Evolutionary conservation across 2,113 vertebrate species (phyloP).

Genomic region (Cyprinodon variegatus): DNA sequence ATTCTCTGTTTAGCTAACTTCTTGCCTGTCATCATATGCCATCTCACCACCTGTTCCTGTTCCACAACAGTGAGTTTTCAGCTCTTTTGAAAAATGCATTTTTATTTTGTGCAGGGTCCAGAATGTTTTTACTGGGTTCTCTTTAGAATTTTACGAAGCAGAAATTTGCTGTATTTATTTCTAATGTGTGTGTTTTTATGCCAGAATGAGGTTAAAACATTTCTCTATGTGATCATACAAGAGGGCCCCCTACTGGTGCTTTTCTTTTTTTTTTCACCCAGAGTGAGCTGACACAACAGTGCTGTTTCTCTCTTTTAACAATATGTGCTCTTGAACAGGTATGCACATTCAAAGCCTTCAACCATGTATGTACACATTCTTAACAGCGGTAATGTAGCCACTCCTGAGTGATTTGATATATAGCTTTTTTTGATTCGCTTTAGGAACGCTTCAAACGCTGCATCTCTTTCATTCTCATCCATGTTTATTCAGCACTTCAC

Average conservation of each 20-base stretch:
- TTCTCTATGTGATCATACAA: slow-evolving; percentile 53
- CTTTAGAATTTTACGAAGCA: background rate
- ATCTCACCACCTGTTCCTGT: slow-evolving; percentile 61
- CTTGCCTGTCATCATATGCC: slow-evolving; percentile 63
- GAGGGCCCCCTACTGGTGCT: slow-evolving; percentile 76
- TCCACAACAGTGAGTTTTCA: slow-evolving; percentile 49
- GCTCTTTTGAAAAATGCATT: slow-evolving; percentile 7
- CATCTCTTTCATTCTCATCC: slow-evolving; percentile 63
- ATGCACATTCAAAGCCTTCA: background rate
- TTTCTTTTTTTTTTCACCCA: background rate
- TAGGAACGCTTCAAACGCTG: slow-evolving; percentile 53
- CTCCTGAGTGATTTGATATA: slow-evolving; percentile 44
- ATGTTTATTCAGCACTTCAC: slow-evolving; percentile 71
- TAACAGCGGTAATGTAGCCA: background rate
- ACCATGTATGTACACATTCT: background rate
- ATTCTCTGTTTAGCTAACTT: slow-evolving; percentile 45
- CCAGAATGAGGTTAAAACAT: background rate
- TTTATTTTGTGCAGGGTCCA: background rate
- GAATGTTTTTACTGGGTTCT: background rate
- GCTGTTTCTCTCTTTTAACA: background rate
- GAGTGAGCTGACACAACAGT: background rate
- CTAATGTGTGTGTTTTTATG: slow-evolving; percentile 24
- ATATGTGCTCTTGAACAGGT: background rate
- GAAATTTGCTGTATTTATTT: background rate
- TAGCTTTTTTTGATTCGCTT: slow-evolving; percentile 34